Percentiles rank a stretch among this genome's conserved stretches.
Conservation (phyloP, 2,888 invertebrate species). For the Drosophila gaucha region DNA sequence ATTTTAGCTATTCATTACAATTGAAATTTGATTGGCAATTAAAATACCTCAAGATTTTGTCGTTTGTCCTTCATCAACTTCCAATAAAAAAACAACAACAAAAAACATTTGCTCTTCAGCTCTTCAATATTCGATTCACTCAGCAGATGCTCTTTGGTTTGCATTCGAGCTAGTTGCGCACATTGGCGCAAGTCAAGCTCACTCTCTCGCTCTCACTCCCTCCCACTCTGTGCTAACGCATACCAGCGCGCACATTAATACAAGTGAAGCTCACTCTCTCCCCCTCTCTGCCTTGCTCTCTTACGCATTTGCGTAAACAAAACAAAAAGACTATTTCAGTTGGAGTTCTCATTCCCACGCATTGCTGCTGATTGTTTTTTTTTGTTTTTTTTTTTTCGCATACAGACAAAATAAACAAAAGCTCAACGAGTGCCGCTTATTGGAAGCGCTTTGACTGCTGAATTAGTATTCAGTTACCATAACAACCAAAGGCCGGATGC, state of each 20-base stretch:
- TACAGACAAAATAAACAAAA: slow-evolving; percentile 65
- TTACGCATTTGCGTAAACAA: slow-evolving; percentile 28
- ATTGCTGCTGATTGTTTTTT: slow-evolving; percentile 43
- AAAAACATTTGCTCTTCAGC: background rate
- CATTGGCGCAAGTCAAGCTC: too few species aligned
- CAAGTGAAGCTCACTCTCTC: slow-evolving; percentile 42
- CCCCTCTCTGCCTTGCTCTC: background rate
- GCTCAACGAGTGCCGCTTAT: slow-evolving; percentile 67
- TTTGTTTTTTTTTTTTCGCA: slow-evolving; percentile 25
- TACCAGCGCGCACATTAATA: slow-evolving; percentile 38
- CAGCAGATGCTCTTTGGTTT: slow-evolving; percentile 5
- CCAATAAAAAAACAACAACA: slow-evolving; percentile 8
- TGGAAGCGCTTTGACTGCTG: slow-evolving; percentile 53
- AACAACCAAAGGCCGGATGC: slow-evolving; percentile 66
- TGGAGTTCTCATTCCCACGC: slow-evolving; percentile 74
- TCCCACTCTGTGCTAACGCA: too few species aligned
- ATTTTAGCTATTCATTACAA: background rate
- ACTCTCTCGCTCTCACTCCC: too few species aligned
- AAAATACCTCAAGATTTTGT: slow-evolving; percentile 1
- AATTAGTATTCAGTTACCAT: slow-evolving; percentile 78
- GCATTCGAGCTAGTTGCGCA: too few species aligned
- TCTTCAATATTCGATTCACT: slow-evolving; percentile 2
- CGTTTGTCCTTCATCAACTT: slow-evolving; percentile 12
- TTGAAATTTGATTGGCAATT: background rate
- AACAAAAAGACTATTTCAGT: slow-evolving; percentile 38